Evolutionary conservation across 2,888 invertebrate species (phyloP).

Genomic region (Himalopsyche japonica): DNA sequence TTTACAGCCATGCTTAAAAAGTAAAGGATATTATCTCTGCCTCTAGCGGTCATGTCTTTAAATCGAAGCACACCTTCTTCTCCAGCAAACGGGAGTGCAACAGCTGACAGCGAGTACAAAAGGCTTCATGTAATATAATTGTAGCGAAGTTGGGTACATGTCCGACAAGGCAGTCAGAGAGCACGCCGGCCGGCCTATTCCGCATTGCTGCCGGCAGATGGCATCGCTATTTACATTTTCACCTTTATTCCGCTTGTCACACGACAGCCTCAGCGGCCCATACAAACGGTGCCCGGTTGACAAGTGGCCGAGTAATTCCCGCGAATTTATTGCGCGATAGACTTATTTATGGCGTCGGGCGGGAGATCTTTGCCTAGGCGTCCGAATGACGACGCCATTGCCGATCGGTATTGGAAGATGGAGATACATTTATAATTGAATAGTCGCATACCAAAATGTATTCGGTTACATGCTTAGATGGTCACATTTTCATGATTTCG

Average conservation of each 20-base stretch:
- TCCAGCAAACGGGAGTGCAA: neutral
- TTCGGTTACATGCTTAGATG: no score
- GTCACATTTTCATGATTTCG: no score
- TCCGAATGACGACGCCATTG: neutral
- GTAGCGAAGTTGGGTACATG: neutral
- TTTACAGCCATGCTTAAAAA: no score
- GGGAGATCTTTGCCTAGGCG: neutral
- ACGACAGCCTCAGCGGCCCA: neutral
- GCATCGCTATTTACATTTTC: neutral
- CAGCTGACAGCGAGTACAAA: neutral
- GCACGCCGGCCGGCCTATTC: neutral
- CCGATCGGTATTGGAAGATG: neutral
- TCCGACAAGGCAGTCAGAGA: neutral
- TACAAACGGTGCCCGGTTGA: neutral
- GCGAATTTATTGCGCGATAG: neutral
- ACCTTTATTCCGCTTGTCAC: neutral
- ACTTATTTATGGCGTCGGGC: neutral
- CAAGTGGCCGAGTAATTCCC: neutral
- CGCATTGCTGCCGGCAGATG: constrained; percentile 10
- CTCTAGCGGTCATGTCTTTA: neutral
- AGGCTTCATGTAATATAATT: neutral
- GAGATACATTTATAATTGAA: no score
- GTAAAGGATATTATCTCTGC: no score
- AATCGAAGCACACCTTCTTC: neutral
- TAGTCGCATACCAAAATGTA: no score